A percentile compares a stretch with the other conserved stretches of the same genome.
Evolutionary conservation across 1,140 invertebrate species (phyloP).

Genomic region (Lordiphosa clarofinis): DNA sequence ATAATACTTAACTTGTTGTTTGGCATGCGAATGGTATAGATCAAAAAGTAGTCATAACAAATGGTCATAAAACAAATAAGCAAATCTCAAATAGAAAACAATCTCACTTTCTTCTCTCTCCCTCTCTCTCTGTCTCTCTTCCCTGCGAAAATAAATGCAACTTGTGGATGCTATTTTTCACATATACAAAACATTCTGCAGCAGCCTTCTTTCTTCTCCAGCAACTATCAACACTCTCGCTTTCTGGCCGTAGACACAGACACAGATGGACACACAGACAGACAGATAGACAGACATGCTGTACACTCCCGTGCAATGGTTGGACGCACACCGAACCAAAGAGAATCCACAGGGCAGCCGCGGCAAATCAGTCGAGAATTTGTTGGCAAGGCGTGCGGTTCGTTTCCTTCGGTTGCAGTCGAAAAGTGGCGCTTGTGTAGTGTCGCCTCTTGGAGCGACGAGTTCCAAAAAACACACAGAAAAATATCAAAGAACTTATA

Average conservation of each 20-base stretch:
- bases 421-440: constrained; percentile 27
- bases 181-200: background rate
- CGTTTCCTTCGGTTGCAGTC: constrained; percentile 35
- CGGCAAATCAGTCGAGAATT: constrained; percentile 58
- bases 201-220: constrained; percentile 2
- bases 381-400: constrained; percentile 59
- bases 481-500: constrained; percentile 23
- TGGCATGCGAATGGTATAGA: constrained; percentile 16
- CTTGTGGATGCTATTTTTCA: constrained; percentile 34
- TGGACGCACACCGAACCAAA: constrained; percentile 40
- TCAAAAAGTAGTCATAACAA: constrained; percentile 12
- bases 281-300: background rate
- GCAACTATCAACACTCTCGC: constrained; percentile 23
- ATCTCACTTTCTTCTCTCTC: constrained; percentile 8
- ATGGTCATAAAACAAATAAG: too few relatives aligned
- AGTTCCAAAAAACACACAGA: constrained; percentile 58
- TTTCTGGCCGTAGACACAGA: constrained; percentile 14
- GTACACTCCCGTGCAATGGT: constrained; percentile 26
- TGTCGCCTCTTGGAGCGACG: constrained; percentile 57
- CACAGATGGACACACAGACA: constrained; percentile 1
- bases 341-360: constrained; percentile 40
- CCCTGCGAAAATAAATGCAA: constrained; percentile 5
- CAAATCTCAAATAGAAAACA: constrained; percentile 1
- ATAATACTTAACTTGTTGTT: too few relatives aligned
- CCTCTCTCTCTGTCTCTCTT: constrained; percentile 6